Percentiles rank a stretch among this genome's conserved stretches.
Conservation (phyloP, 2,797 vertebrate genomes). For the Chaetodon trifasciatus region DNA sequence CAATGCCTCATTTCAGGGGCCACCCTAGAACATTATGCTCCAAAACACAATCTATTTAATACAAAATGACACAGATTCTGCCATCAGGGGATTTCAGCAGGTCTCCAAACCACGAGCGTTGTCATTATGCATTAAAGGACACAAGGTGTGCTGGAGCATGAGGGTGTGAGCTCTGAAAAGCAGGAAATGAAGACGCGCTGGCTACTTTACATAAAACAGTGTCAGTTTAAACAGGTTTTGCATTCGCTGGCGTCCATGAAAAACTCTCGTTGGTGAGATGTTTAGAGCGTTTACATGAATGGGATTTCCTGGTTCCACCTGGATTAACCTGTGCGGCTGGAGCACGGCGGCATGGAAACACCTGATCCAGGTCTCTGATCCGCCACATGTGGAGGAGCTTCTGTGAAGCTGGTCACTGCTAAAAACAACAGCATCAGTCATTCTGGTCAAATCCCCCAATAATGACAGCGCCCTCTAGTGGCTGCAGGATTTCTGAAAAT, state of each 20-base stretch:
- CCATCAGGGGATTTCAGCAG: slow-evolving; percentile 72
- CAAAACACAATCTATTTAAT: slow-evolving; percentile 79
- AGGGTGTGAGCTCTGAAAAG: neutral
- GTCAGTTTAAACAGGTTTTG: neutral
- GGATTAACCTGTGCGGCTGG: too few relatives aligned
- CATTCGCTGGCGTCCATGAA: too few relatives aligned
- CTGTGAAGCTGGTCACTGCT: too few relatives aligned
- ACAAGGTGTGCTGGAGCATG: slow-evolving; percentile 63
- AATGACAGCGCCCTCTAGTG: too few relatives aligned
- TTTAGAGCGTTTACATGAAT: too few relatives aligned
- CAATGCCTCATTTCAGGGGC: slow-evolving; percentile 56
- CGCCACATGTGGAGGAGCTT: too few relatives aligned
- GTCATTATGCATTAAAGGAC: slow-evolving; percentile 73
- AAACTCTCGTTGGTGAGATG: too few relatives aligned
- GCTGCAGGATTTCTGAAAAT: too few relatives aligned
- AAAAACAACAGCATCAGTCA: too few relatives aligned
- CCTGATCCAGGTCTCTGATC: too few relatives aligned
- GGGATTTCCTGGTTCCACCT: neutral
- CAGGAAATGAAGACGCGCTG: slow-evolving; percentile 40
- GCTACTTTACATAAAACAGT: neutral
- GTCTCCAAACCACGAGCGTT: slow-evolving; percentile 65
- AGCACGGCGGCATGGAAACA: too few relatives aligned
- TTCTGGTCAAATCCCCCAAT: too few relatives aligned
- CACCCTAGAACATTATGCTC: slow-evolving; percentile 76
- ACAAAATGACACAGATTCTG: slow-evolving; percentile 69